These are phyloP conservation scores for Apeira syringaria DNA, from an alignment of 2,888 invertebrate genomes.

Conservation along the genomic window DNA sequence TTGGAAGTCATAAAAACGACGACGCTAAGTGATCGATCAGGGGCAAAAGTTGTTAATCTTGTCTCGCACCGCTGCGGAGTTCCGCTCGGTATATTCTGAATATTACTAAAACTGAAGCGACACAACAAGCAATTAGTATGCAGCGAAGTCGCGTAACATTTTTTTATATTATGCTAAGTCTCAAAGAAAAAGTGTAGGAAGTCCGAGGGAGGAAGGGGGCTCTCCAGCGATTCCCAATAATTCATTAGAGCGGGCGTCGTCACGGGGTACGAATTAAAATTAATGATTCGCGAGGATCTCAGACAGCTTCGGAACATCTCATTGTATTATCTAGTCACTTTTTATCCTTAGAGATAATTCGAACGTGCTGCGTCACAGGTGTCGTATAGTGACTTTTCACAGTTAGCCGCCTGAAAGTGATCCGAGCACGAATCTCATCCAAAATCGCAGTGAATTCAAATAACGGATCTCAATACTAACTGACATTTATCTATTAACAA, in stretches of 20 bases:
- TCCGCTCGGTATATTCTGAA: conserved; percentile 63
- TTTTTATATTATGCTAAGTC: conserved; percentile 82
- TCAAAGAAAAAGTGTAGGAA: conserved; percentile 72
- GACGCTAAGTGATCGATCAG: conserved; percentile 73
- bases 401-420: conserved; percentile 52
- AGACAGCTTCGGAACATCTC: conserved; percentile 65
- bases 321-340: conserved; percentile 73
- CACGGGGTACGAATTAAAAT: conserved; percentile 81
- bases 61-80: conserved; percentile 62
- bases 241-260: conserved; percentile 78
- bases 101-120: conserved; percentile 62
- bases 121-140: conserved; percentile 83
- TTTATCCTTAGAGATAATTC: conserved; percentile 72
- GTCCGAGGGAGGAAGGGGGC: conserved; percentile 58
- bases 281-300: conserved; percentile 79
- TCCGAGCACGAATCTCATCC: too few species aligned
- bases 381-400: conserved; percentile 63
- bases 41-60: conserved; percentile 77
- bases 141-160: conserved; percentile 74
- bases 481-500: too few species aligned
- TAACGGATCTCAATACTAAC: too few species aligned
- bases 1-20: conserved; percentile 60
- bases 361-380: conserved; percentile 67
- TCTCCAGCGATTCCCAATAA: conserved; percentile 79
- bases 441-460: too few species aligned